Conservation (phyloP, 2,113 vertebrate genomes). For the Nicator chloris region DNA sequence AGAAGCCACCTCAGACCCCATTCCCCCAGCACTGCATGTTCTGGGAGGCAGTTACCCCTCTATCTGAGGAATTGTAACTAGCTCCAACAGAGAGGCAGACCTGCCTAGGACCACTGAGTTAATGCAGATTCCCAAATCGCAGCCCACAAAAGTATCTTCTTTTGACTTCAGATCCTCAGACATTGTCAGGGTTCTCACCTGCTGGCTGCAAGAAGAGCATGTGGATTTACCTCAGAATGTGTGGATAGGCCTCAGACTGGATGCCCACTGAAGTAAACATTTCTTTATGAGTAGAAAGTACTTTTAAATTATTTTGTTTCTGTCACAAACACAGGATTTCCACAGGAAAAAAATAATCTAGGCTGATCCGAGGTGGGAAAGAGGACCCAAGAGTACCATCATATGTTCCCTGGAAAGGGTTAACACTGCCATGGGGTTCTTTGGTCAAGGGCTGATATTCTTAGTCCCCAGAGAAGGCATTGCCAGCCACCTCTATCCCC, state of each 20-base stretch:
- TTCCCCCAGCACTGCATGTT: background rate
- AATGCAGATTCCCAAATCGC: background rate
- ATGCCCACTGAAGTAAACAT: background rate
- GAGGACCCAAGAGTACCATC: background rate
- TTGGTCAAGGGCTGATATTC: background rate
- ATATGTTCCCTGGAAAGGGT: background rate
- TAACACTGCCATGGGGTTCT: background rate
- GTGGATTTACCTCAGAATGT: background rate
- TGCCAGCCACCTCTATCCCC: background rate
- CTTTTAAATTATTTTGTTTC: background rate
- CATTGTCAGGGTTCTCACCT: background rate
- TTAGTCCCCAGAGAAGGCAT: background rate
- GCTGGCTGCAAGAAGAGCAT: background rate
- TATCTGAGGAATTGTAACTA: background rate
- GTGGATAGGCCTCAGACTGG: background rate
- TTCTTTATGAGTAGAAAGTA: background rate
- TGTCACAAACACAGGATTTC: background rate
- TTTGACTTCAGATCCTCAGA: background rate
- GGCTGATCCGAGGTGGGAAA: background rate
- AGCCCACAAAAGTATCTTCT: background rate
- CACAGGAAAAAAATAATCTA: background rate
- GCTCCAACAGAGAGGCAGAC: background rate
- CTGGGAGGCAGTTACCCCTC: background rate
- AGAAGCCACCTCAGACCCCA: background rate
- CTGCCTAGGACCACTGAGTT: background rate